Evolutionary conservation across 2,888 invertebrate genomes (phyloP), one percentile per base, ranked within the genome.

Genomic region (Rhorus exstirpatorius): DNA sequence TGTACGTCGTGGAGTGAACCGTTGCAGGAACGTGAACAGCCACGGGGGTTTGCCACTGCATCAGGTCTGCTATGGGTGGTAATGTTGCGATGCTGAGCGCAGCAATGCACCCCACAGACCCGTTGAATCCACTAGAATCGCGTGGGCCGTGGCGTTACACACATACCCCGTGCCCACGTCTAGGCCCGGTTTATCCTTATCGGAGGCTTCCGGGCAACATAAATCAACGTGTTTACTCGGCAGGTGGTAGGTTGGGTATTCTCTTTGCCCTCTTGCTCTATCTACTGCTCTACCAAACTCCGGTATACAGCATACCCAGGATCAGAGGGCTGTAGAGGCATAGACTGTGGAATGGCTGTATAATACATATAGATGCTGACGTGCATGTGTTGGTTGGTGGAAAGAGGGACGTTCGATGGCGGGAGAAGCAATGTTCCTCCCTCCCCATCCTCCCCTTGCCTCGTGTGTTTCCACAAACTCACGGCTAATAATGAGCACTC

Each of bases 161-260:
- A 38, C n/a, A n/a, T n/a, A n/a, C n/a, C n/a, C 65, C 44, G 74
- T 68, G 79, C 72, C 78, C 84, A 51, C 85, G 77, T 83, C 83
- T 71, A 80, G 86, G 84, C 83, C 83, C 83, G 87, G 88, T 88
- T 90, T 89, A 89, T 90, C 89, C 89, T 90, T 90, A 90, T 91
- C 90, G 88, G 86, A 84, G 31, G 87, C 85, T 87, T 88, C 85
- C 87, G 85, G 88, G 88, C 86, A 88, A 87, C 88, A 89, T 91
- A 90, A 90, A 91, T 91, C 91, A 90, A 89, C 90, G 89, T 90
- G 90, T 91, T 91, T 90, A 89, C 89, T 88, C 88, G 81, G 86
- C 86, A 85, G 87, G 82, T 82, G 82, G 79, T 74, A 74, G 72
- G 67, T 67, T 58, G 68, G 53, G 76, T 51, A 68, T 79, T 75